Base-by-base conservation (phyloP, 1,140 invertebrate species). In the Caenorhabditis tropicalis region DNA sequence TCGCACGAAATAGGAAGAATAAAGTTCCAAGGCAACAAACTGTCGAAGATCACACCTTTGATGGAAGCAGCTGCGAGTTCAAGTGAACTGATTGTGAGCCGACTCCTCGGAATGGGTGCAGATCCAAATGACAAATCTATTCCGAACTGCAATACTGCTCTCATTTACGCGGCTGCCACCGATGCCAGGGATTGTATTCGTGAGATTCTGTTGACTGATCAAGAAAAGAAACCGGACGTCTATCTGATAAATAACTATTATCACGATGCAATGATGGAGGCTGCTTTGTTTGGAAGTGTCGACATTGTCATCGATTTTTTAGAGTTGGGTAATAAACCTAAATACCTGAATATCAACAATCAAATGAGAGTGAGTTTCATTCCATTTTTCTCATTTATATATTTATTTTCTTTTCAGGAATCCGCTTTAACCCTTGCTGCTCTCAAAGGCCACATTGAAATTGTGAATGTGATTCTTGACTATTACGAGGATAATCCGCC, bases 101-200 rank as follows among this genome's bases (percentile, higher is more conserved):
- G 95, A 79, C 92, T 99, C 65, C 93, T 99, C 36, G 95, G 96
- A 88, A 94, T 94, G 89, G 95, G 95, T 82, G 96, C 96, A 83
- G 96, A 98, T 92, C 96, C 98, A 12, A 98, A 99, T 93, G 96
- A 97, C 92, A 96, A 98, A 92, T 99, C 98, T 93, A 97, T 98
- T 92, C 98, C 98, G 92, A 96, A 97, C 16, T 74, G 65, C 24
- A 98, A 99, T 92, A 99, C 98, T 58, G 96, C 98, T 29, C 93
- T 99, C 49, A 99, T 99, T 96, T 97, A 99, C 93, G 96, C 97
- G 15, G 96, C 97, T 39, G 97, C 96, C 86, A 96, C 96, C 15
- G 97, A 97, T 0, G 96, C 98, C 93, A 96, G 98, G 79, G 95
- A 94, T 88, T 96, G 98, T 48, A 87, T 89, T 2, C 84, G 82